Conservation (phyloP, 2,797 vertebrate species). For the Antennarius maculatus region DNA sequence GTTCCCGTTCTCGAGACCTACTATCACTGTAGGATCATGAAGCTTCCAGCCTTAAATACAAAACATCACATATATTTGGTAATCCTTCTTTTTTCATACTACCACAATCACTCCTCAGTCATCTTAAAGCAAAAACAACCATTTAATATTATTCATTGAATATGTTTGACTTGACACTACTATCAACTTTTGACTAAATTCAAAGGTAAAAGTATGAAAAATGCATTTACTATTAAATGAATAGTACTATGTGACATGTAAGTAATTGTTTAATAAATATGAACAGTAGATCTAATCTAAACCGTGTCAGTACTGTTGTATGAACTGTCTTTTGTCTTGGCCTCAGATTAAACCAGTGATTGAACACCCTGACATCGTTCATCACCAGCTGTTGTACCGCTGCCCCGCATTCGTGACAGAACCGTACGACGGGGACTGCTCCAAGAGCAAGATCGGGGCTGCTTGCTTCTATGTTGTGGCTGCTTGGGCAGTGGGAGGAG, state of each 20-base stretch:
- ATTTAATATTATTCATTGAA: too few species aligned
- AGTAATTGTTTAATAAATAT: background rate
- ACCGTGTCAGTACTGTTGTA: background rate
- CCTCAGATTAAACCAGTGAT: conserved; percentile 74
- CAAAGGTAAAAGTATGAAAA: background rate
- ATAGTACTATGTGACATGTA: too few species aligned
- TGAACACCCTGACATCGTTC: conserved; percentile 62
- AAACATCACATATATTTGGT: conserved; percentile 86
- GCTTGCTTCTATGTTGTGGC: conserved; percentile 58
- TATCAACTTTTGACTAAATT: background rate
- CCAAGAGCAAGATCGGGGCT: fast-evolving
- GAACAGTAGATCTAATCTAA: background rate
- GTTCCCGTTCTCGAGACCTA: conserved; percentile 77
- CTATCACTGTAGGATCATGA: conserved; percentile 84
- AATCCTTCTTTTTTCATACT: conserved; percentile 13
- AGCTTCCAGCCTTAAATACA: conserved; percentile 66
- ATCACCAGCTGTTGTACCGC: conserved; percentile 76
- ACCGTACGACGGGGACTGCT: conserved; percentile 47
- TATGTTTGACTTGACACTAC: background rate
- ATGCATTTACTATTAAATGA: background rate
- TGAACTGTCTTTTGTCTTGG: background rate
- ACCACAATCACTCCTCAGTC: background rate
- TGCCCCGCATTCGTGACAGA: conserved; percentile 60
- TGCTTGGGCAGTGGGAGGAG: conserved; percentile 76
- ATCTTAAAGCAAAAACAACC: background rate